Percentiles rank a stretch among this genome's conserved stretches.
phyloP scores from a whole-genome alignment of 2,888 invertebrate species.

The Pheosia tremula region DNA sequence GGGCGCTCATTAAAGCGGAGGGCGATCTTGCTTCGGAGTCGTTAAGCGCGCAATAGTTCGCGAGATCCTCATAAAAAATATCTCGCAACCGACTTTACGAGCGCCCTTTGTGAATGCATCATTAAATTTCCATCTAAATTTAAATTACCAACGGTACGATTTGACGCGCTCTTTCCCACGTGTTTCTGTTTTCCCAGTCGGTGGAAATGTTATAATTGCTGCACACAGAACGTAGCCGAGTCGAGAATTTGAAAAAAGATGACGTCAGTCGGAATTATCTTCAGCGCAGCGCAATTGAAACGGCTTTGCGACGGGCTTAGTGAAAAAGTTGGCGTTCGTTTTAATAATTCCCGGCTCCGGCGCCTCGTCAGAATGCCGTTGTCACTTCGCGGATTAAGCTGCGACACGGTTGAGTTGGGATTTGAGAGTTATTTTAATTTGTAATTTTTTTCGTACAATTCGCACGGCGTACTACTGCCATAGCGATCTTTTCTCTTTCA shows the following conservation, averaged over 20 bases:
- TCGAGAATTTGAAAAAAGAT: conserved; percentile 83
- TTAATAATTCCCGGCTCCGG: conserved; percentile 84
- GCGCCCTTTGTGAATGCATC: conserved; percentile 84
- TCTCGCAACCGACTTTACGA: conserved; percentile 84
- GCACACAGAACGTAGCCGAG: conserved; percentile 81
- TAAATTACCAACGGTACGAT: conserved; percentile 81
- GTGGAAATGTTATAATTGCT: conserved; percentile 84
- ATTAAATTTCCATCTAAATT: conserved; percentile 85
- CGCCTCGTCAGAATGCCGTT: conserved; percentile 85
- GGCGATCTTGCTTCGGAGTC: conserved; percentile 84
- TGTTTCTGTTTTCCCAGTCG: conserved; percentile 83
- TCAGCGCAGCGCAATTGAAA: conserved; percentile 85
- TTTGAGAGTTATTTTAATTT: conserved; percentile 84
- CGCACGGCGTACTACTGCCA: conserved; percentile 55
- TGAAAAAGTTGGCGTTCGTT: conserved; percentile 85
- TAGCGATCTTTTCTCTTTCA: conserved; percentile 50
- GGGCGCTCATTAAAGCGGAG: conserved; percentile 84
- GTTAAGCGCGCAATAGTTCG: conserved; percentile 85
- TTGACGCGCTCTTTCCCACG: conserved; percentile 78
- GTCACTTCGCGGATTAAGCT: conserved; percentile 84
- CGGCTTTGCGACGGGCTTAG: conserved; percentile 84
- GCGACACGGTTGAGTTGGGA: conserved; percentile 83
- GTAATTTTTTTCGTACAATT: conserved; percentile 72
- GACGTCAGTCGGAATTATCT: conserved; percentile 84
- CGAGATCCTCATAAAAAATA: conserved; percentile 85